phyloP scores from a whole-genome alignment of 1,140 invertebrate genomes.

The Leptinotarsa defecta region DNA sequence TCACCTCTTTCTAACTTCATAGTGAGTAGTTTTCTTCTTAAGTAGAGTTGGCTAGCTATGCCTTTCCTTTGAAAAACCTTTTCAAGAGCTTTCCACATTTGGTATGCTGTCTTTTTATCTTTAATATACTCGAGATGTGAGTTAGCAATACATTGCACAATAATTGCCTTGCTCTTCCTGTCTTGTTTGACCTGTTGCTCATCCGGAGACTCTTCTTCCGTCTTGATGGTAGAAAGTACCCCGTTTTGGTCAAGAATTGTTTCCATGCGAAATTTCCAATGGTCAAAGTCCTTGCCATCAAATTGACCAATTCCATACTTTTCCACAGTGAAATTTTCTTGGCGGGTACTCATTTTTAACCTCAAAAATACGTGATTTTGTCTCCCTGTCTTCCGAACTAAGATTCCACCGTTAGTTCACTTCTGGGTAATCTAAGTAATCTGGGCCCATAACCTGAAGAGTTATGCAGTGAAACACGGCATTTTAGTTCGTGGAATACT shows the following conservation, averaged over 20 bases:
- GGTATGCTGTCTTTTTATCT: slow-evolving; percentile 24
- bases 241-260: background rate
- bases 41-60: slow-evolving; percentile 13
- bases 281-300: slow-evolving; percentile 12
- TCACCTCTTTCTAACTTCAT: background rate
- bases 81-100: slow-evolving; percentile 19
- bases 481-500: too few species aligned
- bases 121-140: slow-evolving; percentile 25
- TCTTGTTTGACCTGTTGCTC: background rate
- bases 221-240: background rate
- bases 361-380: too few species aligned
- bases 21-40: slow-evolving; percentile 10
- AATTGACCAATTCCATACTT: background rate
- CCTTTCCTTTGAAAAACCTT: slow-evolving; percentile 22
- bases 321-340: background rate
- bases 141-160: slow-evolving; percentile 26
- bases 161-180: background rate
- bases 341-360: too few species aligned
- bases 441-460: background rate
- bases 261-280: slow-evolving; percentile 27
- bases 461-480: background rate
- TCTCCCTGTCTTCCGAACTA: too few species aligned
- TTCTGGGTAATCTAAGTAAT: background rate
- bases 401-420: too few species aligned
- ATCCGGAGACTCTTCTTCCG: background rate